A percentile compares a stretch with the other conserved stretches of the same genome.
phyloP scores from a whole-genome alignment of 2,797 vertebrate species.

The Gambelia wislizenii region DNA sequence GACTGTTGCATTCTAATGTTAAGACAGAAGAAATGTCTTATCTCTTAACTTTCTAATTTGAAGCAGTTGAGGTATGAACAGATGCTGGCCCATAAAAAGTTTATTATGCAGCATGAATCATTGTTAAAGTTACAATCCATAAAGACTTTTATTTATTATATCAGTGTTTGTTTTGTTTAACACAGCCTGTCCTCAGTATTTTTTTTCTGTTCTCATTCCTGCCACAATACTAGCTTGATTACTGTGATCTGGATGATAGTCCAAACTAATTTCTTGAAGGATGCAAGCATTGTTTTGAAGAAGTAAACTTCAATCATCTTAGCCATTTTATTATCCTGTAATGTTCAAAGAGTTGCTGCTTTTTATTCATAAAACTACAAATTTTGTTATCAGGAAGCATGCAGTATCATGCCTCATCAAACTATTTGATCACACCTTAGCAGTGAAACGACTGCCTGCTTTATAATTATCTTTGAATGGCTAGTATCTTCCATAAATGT shows the following conservation, averaged over 20 bases:
- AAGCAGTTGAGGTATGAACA: not conserved
- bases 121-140: not conserved
- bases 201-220: not conserved
- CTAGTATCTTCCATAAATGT: not conserved
- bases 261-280: not conserved
- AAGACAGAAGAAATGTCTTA: not conserved
- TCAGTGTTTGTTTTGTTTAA: not conserved
- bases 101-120: not conserved
- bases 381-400: not conserved
- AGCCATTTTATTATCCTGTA: not conserved
- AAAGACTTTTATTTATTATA: not conserved
- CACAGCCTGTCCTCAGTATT: not conserved
- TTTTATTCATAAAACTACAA: not conserved
- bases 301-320: not conserved
- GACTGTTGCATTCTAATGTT: not conserved
- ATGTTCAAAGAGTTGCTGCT: not conserved
- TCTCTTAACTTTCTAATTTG: not conserved
- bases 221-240: not conserved
- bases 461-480: not conserved
- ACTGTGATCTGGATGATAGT: not conserved
- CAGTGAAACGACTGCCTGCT: not conserved
- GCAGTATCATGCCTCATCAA: not conserved
- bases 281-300: not conserved
- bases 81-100: slow-evolving; percentile 16
- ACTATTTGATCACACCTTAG: not conserved